Conservation (phyloP, 2,797 vertebrate genomes). For the Oryzias sinensis region DNA sequence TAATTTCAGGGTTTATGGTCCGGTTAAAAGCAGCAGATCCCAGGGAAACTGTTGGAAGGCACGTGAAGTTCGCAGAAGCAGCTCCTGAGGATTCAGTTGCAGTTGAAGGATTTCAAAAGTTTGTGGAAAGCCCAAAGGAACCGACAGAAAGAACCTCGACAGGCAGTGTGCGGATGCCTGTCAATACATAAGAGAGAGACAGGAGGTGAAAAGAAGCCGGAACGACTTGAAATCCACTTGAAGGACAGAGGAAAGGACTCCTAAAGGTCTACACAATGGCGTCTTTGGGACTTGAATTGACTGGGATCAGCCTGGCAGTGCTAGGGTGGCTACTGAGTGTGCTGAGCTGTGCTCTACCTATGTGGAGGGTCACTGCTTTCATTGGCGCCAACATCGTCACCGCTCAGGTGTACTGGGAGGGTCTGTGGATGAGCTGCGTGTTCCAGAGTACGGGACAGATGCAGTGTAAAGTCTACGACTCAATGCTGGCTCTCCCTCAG, state of each 20-base stretch:
- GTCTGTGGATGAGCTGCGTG: constrained; percentile 90
- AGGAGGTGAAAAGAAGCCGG: background rate
- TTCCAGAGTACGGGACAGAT: constrained; percentile 90
- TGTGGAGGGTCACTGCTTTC: constrained; percentile 91
- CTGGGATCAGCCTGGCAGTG: constrained; percentile 78
- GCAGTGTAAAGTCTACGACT: constrained; percentile 90
- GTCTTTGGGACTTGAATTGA: constrained; percentile 86
- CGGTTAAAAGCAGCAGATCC: constrained; percentile 30
- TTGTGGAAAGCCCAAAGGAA: background rate
- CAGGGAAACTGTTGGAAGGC: background rate
- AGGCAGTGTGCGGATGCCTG: background rate
- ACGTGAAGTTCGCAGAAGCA: constrained; percentile 7
- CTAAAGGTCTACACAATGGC: constrained; percentile 55
- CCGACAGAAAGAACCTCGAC: background rate
- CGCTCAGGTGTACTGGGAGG: constrained; percentile 87
- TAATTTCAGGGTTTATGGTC: constrained; percentile 33
- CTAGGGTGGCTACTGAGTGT: constrained; percentile 86
- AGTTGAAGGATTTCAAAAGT: constrained; percentile 3
- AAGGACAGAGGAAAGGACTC: constrained; percentile 4
- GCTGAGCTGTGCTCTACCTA: constrained; percentile 84
- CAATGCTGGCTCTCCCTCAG: constrained; percentile 82
- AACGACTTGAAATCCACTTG: background rate
- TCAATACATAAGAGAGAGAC: background rate
- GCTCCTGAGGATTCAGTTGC: constrained; percentile 12
- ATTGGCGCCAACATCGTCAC: constrained; percentile 90